Conservation (phyloP, 2,113 vertebrate genomes). For the Eurypyga helias region DNA sequence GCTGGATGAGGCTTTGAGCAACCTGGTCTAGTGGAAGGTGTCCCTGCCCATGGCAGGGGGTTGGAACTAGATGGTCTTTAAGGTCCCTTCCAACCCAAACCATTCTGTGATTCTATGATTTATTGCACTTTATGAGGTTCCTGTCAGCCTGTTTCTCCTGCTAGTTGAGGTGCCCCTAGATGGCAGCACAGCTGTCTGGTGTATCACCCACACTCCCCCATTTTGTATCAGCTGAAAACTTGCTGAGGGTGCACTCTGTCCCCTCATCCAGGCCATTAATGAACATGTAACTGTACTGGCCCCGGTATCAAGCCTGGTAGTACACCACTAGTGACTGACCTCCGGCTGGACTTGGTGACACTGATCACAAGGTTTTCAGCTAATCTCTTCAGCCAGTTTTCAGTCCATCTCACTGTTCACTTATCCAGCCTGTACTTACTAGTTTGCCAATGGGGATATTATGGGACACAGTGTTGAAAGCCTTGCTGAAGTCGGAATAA, state of each 20-base stretch:
- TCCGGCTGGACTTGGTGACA: neutral
- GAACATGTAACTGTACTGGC: neutral
- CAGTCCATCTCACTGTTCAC: neutral
- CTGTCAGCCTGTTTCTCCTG: neutral
- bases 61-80: too few relatives aligned
- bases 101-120: too few relatives aligned
- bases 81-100: too few relatives aligned
- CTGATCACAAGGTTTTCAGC: neutral
- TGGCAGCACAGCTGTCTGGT: neutral
- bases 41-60: too few relatives aligned
- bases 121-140: neutral
- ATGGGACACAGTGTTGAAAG: neutral
- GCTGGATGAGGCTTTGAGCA: too few relatives aligned
- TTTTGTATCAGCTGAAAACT: neutral
- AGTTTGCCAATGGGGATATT: neutral
- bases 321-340: neutral
- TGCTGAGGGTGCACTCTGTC: neutral
- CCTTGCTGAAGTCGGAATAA: neutral
- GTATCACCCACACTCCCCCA: neutral
- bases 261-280: neutral
- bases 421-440: neutral
- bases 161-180: neutral
- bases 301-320: neutral
- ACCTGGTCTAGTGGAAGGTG: too few relatives aligned
- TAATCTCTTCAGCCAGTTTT: neutral